A percentile compares a stretch with the other conserved stretches of the same genome.
Conservation (phyloP, 2,797 vertebrate genomes). For the Spheniscus humboldti region DNA sequence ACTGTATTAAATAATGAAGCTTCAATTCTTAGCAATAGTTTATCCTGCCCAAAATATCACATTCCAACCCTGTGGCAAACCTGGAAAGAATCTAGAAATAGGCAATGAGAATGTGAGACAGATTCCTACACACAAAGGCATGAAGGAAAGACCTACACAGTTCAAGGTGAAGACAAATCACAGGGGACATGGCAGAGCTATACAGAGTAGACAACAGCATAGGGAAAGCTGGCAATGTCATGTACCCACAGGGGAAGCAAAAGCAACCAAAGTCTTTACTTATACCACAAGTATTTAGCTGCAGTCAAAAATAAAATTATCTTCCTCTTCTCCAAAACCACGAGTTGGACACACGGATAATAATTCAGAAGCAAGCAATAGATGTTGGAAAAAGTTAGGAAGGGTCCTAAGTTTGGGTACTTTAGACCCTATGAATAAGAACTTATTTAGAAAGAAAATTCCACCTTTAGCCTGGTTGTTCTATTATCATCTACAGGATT, state of each 20-base stretch:
- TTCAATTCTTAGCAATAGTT: neutral
- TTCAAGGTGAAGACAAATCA: constrained; percentile 15
- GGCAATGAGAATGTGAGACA: neutral
- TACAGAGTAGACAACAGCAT: neutral
- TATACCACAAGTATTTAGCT: neutral
- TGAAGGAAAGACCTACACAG: neutral
- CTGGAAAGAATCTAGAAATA: neutral
- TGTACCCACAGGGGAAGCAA: neutral
- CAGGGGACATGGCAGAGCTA: neutral
- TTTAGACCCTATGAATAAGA: neutral
- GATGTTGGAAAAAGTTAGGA: neutral
- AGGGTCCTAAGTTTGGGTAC: neutral
- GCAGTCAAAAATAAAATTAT: neutral
- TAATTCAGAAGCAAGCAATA: neutral
- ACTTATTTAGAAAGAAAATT: neutral
- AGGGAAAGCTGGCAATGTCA: neutral
- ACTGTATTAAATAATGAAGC: neutral
- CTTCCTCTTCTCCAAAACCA: neutral
- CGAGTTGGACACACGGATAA: accelerated
- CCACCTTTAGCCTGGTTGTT: neutral
- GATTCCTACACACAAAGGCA: neutral
- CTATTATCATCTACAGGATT: neutral
- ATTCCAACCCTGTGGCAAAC: neutral
- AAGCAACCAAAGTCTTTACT: neutral
- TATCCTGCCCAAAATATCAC: neutral